Evolutionary conservation across 2,113 vertebrate species (phyloP).

Genomic region (Ovibos moschatus): DNA sequence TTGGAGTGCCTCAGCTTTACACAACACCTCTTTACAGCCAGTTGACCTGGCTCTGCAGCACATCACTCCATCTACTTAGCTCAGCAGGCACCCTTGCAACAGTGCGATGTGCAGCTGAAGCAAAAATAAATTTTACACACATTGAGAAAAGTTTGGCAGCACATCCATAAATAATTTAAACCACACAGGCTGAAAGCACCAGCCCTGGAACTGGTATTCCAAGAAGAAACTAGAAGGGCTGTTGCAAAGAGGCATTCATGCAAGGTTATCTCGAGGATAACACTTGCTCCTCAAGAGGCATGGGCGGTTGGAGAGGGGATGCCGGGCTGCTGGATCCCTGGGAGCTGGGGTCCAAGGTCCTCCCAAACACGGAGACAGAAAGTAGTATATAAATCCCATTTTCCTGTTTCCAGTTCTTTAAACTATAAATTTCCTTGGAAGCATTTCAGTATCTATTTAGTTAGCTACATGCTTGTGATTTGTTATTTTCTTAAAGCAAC

Average conservation of each 20-base stretch:
- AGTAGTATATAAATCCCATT: not conserved
- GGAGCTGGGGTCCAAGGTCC: not conserved
- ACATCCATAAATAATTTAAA: not conserved
- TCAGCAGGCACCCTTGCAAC: not conserved
- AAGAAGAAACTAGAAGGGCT: not conserved
- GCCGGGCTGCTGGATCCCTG: not conserved
- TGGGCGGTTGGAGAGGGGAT: fast-evolving
- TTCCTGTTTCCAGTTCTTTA: not conserved
- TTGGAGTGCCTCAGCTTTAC: not conserved
- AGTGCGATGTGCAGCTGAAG: not conserved
- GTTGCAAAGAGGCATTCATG: not conserved
- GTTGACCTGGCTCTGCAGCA: not conserved
- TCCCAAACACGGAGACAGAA: not conserved
- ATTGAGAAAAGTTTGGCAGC: not conserved
- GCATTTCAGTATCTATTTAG: not conserved
- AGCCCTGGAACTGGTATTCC: not conserved
- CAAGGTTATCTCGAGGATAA: not conserved
- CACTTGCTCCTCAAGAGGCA: not conserved
- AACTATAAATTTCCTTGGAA: not conserved
- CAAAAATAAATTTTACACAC: not conserved
- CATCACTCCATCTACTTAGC: not conserved
- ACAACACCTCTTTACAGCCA: not conserved
- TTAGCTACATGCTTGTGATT: not conserved
- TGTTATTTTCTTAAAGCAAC: conserved; percentile 28
- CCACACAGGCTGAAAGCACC: not conserved